phyloP scores from a whole-genome alignment of 2,888 invertebrate genomes.

The Neocrepidodera transversa region DNA sequence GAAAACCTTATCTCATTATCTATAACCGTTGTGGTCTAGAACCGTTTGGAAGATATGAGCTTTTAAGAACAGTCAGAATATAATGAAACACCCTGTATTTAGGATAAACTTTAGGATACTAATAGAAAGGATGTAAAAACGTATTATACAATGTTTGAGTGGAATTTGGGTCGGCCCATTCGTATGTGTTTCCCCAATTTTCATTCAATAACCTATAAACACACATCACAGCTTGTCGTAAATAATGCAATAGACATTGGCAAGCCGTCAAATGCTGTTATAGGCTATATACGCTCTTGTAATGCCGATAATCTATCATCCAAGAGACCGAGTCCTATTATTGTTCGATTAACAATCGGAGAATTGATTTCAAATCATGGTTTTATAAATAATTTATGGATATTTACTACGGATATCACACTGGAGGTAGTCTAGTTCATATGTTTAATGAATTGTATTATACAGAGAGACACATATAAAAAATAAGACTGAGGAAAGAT shows the following conservation, averaged over 20 bases:
- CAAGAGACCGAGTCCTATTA: slow-evolving; percentile 47
- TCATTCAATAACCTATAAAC: slow-evolving; percentile 29
- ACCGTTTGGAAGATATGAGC: no score
- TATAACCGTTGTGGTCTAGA: no score
- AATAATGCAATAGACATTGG: slow-evolving; percentile 49
- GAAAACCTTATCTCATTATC: no score
- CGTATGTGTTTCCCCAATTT: slow-evolving; percentile 8
- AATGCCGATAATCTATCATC: slow-evolving; percentile 49
- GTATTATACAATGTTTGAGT: no score
- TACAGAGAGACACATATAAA: no score
- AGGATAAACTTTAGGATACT: no score
- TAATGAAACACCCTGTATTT: no score
- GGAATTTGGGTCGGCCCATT: slow-evolving; percentile 3
- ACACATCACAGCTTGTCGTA: slow-evolving; percentile 44
- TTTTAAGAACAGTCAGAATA: no score
- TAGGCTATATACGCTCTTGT: slow-evolving; percentile 48
- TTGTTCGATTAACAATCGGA: slow-evolving; percentile 55
- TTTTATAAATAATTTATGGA: slow-evolving; percentile 51
- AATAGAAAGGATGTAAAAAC: no score
- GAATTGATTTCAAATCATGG: slow-evolving; percentile 53
- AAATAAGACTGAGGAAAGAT: no score
- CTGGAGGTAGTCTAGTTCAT: no score
- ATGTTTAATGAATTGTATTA: no score
- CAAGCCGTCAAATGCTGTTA: slow-evolving; percentile 46
- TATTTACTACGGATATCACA: background rate